Evolutionary conservation across 92 coral and sea anemone genomes (phyloP), one percentile per base, ranked within the genome.

Genomic region (Porites lobata): DNA sequence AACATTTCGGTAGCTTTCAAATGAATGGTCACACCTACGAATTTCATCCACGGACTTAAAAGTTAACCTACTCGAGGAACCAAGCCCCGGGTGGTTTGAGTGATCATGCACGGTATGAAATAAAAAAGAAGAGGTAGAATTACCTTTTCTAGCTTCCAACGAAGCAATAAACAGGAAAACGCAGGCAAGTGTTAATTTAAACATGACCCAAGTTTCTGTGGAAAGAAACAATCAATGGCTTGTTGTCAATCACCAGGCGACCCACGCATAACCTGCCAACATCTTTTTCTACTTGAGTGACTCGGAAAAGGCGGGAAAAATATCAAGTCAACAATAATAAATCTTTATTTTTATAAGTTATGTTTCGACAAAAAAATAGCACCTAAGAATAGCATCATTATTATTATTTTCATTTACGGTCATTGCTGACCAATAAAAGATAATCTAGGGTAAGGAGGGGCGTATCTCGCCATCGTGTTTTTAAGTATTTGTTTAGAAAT

Each of bases 81-180:
- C 15, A 56, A 11, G 61, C 47, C 47, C 47, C 47, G 47, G 47
- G 47, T 38, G 61, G 61, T 14, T 56, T 56, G 15, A 56, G 17
- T 56, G 61, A 38, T 38, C 47, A 38, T 38, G 6, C 47, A 38
- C 29, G 58, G 65, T 10, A 18, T 6, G 22, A 57, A 69, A 57
- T 82, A 43, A 72, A 65, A 52, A 50, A 53, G 74, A 15, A 62
- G 75, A 73, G 75, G 52, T 24, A 21, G 65, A 10, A 62, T 65
- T 90, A 90, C 94, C 92, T 88, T 67, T 92, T 59, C 94, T 79
- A 13, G 92, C 94, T 73, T 92, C 94, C 68, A 89, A 69, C 12
- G 94, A 92, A 72, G 87, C 94, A 77, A 88, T 69, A 19, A 84
- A 85, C 59, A 92, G 71, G 76, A 84, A 63, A 38, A 50, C 9